Evolutionary conservation across 2,797 vertebrate genomes (phyloP).

Genomic region (Todus mexicanus): DNA sequence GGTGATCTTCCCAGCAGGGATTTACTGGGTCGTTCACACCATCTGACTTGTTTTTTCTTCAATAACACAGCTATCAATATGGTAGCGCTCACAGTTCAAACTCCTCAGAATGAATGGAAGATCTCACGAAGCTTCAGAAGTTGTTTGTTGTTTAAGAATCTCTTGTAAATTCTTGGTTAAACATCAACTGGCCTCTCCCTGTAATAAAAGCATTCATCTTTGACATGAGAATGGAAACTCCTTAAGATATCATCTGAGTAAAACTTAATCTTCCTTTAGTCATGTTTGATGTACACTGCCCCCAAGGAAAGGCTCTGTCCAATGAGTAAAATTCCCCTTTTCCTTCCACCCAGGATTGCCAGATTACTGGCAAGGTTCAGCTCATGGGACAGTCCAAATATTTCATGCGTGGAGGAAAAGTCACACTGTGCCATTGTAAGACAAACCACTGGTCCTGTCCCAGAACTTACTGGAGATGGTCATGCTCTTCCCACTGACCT

Average conservation of each 20-base stretch:
- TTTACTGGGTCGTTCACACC: not conserved
- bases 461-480: not conserved
- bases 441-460: not conserved
- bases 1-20: not conserved
- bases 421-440: not conserved
- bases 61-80: not conserved
- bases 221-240: conserved; percentile 10
- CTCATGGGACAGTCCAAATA: not conserved
- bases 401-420: not conserved
- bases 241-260: conserved; percentile 30
- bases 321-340: not conserved
- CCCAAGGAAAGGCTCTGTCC: not conserved
- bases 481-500: not conserved
- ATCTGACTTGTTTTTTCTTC: not conserved
- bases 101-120: not conserved
- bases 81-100: not conserved
- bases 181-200: conserved; percentile 27
- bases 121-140: not conserved
- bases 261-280: conserved; percentile 9
- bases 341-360: not conserved
- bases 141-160: conserved; percentile 9
- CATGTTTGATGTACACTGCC: not conserved
- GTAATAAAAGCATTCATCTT: not conserved
- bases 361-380: not conserved
- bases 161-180: conserved; percentile 32